Evolutionary conservation across 1,140 invertebrate species (phyloP), one percentile per base, ranked within the genome.

Genomic region (Ceratitis capitata): DNA sequence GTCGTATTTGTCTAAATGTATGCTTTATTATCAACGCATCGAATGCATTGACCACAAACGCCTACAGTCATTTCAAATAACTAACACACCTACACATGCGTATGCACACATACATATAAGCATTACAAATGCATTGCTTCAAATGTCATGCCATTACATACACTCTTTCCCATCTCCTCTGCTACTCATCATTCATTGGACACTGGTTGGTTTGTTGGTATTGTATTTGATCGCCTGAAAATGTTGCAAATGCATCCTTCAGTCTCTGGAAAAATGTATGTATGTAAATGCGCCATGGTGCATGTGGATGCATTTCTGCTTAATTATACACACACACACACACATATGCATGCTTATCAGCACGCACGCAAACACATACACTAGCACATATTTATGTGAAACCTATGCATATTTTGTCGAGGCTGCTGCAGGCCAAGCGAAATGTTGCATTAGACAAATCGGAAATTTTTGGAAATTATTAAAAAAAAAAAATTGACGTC

Each of bases 1-100:
- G 42, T 19, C 23, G 39, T 45, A 35, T 45, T 78, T 19, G 69
- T 3, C 69, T 45, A 23, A 78, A 45, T 84, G 16, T 39, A 56
- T 42, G 35, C 83, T 84, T 61, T 39, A 84, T 84, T 42, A 84
- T 64, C 45, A 84, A 23, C 51, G 51, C 49, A 61, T 64, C 39
- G 53, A 51, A 58, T 45, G 83, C 83, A 45, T 84, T 56, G 83
- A 84, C 83, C 56, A 64, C 83, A 83, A 83, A 53, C 23, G 49
- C 47, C 45, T 35, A 26, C 26, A 26, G 47, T 23, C 82, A 53
- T 53, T 78, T 12, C 69, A 45, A 0, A 78, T 78, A 14, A 19
- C 51, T 19, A 19, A 53, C 51, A 19, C 51, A 53, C 16, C n/a
- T n/a, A n/a, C n/a, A n/a, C n/a, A n/a, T n/a, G 12, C 14, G 19